A percentile compares a stretch with the other conserved stretches of the same genome.
These are phyloP conservation scores for Gymnarchus niloticus DNA, from an alignment of 2,113 vertebrate genomes.

Conservation along the genomic window DNA sequence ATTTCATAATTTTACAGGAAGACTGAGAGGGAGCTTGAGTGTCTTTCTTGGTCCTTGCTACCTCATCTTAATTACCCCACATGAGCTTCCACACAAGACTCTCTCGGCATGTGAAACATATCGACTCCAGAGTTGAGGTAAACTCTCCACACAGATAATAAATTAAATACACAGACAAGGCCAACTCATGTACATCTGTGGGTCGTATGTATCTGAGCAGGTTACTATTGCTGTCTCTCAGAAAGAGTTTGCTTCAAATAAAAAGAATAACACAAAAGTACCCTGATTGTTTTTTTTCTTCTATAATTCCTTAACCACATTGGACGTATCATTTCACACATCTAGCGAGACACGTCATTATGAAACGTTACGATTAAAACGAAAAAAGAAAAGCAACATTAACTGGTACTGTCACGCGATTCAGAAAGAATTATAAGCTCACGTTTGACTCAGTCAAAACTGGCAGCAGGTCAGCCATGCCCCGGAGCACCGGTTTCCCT, in stretches of 20 bases:
- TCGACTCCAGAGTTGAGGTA: slow-evolving; percentile 6
- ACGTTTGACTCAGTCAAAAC: no score
- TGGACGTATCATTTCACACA: background rate
- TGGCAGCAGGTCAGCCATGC: no score
- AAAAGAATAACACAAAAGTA: slow-evolving; percentile 21
- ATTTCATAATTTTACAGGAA: background rate
- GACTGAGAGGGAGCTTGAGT: background rate
- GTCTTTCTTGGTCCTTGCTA: background rate
- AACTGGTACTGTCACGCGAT: background rate
- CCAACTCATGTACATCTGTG: background rate
- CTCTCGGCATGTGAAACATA: background rate
- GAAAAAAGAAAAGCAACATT: background rate
- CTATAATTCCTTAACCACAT: no score
- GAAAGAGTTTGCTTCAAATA: background rate
- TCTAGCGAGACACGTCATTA: background rate
- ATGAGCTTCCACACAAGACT: background rate
- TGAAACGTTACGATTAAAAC: background rate
- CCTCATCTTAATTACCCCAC: background rate
- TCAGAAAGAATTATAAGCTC: no score
- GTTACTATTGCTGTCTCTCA: background rate
- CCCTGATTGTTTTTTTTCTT: slow-evolving; percentile 27
- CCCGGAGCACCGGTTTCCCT: no score
- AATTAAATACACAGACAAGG: slow-evolving; percentile 9
- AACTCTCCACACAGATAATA: slow-evolving; percentile 11
- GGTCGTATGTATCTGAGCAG: background rate